Conservation (phyloP, 2,113 vertebrate species). For the Megaleporinus macrocephalus region DNA sequence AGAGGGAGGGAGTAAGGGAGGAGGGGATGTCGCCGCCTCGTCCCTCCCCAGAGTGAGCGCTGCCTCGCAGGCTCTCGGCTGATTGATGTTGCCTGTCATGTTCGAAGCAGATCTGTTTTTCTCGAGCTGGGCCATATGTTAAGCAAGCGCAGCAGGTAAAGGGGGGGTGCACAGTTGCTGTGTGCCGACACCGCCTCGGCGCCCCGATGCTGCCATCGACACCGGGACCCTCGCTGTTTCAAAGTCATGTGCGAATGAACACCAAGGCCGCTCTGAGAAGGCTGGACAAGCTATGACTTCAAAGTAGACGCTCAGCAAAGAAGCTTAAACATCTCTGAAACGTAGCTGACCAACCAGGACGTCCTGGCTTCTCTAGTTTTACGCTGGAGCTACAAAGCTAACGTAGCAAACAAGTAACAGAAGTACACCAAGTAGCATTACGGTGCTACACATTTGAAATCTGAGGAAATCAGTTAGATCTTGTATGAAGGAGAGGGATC, state of each 20-base stretch:
- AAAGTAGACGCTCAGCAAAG: background rate
- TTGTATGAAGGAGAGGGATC: too few species aligned
- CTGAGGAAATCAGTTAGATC: too few species aligned
- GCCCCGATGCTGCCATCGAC: background rate
- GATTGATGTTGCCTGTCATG: slow-evolving; percentile 25
- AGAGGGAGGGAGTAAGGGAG: background rate
- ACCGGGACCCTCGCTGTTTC: background rate
- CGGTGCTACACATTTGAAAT: too few species aligned
- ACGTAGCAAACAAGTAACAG: too few species aligned
- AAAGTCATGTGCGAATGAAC: background rate
- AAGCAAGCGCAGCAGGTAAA: slow-evolving; percentile 16
- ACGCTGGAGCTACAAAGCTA: too few species aligned
- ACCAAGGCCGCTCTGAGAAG: slow-evolving; percentile 4
- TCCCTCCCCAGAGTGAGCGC: slow-evolving; percentile 36
- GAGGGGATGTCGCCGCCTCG: background rate
- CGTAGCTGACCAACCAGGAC: background rate
- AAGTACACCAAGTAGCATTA: too few species aligned
- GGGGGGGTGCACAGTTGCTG: background rate
- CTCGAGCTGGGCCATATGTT: slow-evolving; percentile 12
- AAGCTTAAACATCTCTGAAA: background rate
- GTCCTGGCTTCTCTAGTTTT: too few species aligned
- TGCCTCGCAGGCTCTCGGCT: slow-evolving; percentile 20
- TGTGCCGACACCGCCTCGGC: background rate
- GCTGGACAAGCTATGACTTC: background rate
- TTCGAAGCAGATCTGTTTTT: slow-evolving; percentile 23